Conservation (phyloP, 1,140 invertebrate genomes). For the Gonioctena quinquepunctata region DNA sequence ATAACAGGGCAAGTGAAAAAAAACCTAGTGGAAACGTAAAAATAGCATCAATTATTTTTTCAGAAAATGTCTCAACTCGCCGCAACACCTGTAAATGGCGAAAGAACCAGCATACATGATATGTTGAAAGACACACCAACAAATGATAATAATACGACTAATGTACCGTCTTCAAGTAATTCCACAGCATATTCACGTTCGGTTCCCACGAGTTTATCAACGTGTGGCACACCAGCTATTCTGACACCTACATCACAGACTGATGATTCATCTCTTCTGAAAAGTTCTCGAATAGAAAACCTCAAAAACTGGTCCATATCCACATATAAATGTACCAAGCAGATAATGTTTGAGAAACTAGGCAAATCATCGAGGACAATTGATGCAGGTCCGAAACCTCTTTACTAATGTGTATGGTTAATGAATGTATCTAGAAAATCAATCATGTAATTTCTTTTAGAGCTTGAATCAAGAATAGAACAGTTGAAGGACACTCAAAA, state of each 20-base stretch:
- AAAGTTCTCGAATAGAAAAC: slow-evolving; percentile 82
- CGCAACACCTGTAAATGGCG: slow-evolving; percentile 35
- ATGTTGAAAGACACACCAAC: slow-evolving; percentile 84
- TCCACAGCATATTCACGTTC: slow-evolving; percentile 43
- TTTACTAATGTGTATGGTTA: too few species aligned
- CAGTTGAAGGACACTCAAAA: slow-evolving; percentile 89
- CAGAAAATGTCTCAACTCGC: slow-evolving; percentile 46
- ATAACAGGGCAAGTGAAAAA: neutral
- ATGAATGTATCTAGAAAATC: too few species aligned
- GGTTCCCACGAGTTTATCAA: slow-evolving; percentile 41
- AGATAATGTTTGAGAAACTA: slow-evolving; percentile 91
- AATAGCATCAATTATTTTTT: neutral
- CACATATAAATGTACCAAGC: slow-evolving; percentile 95
- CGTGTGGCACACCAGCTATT: slow-evolving; percentile 48
- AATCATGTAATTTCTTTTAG: too few species aligned
- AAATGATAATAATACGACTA: slow-evolving; percentile 75
- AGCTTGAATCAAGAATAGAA: slow-evolving; percentile 92
- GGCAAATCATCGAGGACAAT: slow-evolving; percentile 91
- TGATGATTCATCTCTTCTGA: slow-evolving; percentile 65
- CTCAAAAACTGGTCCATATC: slow-evolving; percentile 96
- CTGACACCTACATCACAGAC: slow-evolving; percentile 60
- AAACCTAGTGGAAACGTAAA: neutral
- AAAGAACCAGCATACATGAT: slow-evolving; percentile 75
- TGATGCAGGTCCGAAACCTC: slow-evolving; percentile 78
- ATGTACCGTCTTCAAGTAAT: slow-evolving; percentile 64